These are phyloP conservation scores for Penaeus vannamei DNA, from an alignment of 1,140 invertebrate species.

Conservation along the genomic window DNA sequence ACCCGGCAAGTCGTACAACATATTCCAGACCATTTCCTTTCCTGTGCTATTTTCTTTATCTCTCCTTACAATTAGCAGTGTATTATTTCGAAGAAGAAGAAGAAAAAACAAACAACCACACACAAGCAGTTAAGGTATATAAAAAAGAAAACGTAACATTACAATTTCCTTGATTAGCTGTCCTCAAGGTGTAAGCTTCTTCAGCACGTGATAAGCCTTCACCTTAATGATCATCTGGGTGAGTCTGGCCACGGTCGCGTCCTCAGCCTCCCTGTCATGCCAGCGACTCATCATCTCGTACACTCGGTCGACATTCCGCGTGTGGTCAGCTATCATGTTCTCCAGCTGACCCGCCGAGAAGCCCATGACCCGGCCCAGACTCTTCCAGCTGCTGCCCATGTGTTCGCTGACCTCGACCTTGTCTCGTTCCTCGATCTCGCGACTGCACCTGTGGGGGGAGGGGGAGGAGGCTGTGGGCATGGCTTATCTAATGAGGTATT, in stretches of 20 bases:
- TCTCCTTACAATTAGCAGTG: too few species aligned
- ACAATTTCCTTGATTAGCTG: too few species aligned
- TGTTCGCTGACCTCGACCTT: conserved; percentile 24
- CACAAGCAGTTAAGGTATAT: too few species aligned
- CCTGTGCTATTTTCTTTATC: too few species aligned
- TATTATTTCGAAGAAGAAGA: too few species aligned
- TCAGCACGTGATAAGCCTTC: conserved; percentile 8
- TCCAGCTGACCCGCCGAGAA: conserved; percentile 38
- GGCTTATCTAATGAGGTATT: too few species aligned
- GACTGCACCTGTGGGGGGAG: not conserved
- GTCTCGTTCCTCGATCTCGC: conserved; percentile 32
- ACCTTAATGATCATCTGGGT: not conserved
- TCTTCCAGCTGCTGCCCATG: conserved; percentile 13
- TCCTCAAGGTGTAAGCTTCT: conserved; percentile 2
- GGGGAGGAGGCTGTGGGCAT: too few species aligned
- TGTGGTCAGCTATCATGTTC: conserved; percentile 26
- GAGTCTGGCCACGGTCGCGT: conserved; percentile 9
- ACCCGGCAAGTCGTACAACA: too few species aligned
- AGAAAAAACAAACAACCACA: too few species aligned
- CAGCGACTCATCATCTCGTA: conserved; percentile 31
- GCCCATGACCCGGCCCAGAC: conserved; percentile 13
- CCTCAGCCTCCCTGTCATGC: conserved; percentile 35
- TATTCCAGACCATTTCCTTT: too few species aligned
- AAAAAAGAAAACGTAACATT: too few species aligned
- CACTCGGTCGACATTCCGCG: conserved; percentile 19